Evolutionary conservation across 2,888 invertebrate genomes (phyloP), one percentile per base, ranked within the genome.

Genomic region (Drosophila emarginata): DNA sequence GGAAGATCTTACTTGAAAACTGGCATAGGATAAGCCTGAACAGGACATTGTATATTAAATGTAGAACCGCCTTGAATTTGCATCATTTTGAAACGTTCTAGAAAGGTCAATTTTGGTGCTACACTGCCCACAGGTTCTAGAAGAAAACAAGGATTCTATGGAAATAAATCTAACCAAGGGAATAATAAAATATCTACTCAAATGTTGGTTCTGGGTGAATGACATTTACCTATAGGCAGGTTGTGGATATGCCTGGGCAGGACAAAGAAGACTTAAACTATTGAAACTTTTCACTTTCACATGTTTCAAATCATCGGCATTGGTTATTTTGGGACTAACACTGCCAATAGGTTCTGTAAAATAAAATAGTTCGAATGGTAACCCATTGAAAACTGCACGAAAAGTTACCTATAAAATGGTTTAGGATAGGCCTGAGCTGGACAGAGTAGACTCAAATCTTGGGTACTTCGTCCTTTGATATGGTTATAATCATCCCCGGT

Each of bases 1-100:
- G 11, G 4, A 7, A 2, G 40, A 54, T 26, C 64, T 74, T 56
- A 63, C 73, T 66, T 71, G 52, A 71, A 73, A 80, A 93, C 90
- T 80, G 96, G 95, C 88, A 95, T 94, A 67, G 95, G 95, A 92
- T 94, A 96, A 21, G 95, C 95, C 91, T 95, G 95, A 23, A 95
- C 95, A 58, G 95, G 95, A 91, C 96, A 96, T 90, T 95, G 93
- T 77, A 96, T 92, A 65, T 94, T 94, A 89, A 96, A 94, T 82
- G 93, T 93, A 12, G 57, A 66, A 50, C 64, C 77, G n/a, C 84
- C 64, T n/a, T 58, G 73, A 2, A 87, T 67, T 66, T 90, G 80
- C 80, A 83, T 86, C 80, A 86, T 80, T 57, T 28, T 71, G 18
- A 82, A 82, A 83, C 92, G 93, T 11, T 87, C 83, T 4, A 87